Evolutionary conservation across 1,140 invertebrate species (phyloP).

Genomic region (Sweltsa coloradensis): DNA sequence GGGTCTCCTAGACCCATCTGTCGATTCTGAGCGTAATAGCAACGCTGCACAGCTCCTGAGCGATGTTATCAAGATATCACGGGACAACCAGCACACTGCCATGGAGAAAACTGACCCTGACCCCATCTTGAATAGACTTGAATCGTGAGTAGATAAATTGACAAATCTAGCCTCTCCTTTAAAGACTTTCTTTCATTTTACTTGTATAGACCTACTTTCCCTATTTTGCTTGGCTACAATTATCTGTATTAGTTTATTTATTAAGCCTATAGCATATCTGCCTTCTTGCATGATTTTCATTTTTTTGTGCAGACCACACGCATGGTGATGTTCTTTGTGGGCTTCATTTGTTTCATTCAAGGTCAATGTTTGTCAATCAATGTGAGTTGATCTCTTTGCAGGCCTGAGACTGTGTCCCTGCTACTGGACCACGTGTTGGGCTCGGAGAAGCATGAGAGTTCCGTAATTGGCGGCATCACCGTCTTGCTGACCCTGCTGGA

Average conservation of each 20-base stretch:
- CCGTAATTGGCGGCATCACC: slow-evolving; percentile 64
- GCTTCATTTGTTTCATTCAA: not conserved
- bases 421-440: slow-evolving; percentile 59
- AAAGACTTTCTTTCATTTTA: too few species aligned
- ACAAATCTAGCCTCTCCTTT: not conserved
- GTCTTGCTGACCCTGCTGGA: slow-evolving; percentile 61
- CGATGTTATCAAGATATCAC: slow-evolving; percentile 60
- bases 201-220: too few species aligned
- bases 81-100: slow-evolving; percentile 47
- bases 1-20: slow-evolving; percentile 59
- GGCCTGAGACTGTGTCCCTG: slow-evolving; percentile 47
- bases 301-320: too few species aligned
- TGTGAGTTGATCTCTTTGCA: slow-evolving; percentile 27
- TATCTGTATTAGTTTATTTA: too few species aligned
- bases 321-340: too few species aligned
- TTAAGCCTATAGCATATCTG: too few species aligned
- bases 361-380: not conserved
- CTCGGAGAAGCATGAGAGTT: slow-evolving; percentile 52
- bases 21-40: slow-evolving; percentile 59
- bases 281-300: too few species aligned
- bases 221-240: too few species aligned
- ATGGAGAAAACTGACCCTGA: slow-evolving; percentile 45
- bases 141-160: slow-evolving; percentile 46
- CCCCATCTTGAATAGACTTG: slow-evolving; percentile 52
- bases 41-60: slow-evolving; percentile 72